phyloP scores from a whole-genome alignment of 2,113 vertebrate genomes.

The Eidolon helvum region DNA sequence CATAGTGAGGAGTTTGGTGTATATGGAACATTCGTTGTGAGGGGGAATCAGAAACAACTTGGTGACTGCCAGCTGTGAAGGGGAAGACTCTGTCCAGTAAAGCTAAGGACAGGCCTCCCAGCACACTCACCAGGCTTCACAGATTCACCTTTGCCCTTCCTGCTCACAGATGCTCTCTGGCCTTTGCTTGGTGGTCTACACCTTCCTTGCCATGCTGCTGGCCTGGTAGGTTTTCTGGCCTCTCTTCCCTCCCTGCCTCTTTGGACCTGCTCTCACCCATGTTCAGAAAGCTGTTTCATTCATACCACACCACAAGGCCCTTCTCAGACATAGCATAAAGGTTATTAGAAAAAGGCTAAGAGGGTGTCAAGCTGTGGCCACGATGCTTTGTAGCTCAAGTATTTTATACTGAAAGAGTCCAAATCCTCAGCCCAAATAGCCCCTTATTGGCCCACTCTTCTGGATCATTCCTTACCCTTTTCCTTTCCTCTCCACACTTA shows the following conservation, averaged over 20 bases:
- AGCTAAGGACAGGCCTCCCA: neutral
- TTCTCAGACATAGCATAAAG: too few relatives aligned
- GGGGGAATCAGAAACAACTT: neutral
- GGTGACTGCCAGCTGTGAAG: neutral
- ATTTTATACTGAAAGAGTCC: too few relatives aligned
- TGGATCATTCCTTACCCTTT: neutral
- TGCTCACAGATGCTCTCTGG: neutral
- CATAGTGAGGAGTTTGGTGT: neutral
- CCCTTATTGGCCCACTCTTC: neutral
- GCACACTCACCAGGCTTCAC: rapidly evolving
- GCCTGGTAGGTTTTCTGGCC: neutral
- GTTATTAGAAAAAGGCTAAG: neutral
- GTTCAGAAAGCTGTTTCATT: neutral
- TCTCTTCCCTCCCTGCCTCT: neutral
- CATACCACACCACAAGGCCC: rapidly evolving
- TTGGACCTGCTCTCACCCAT: neutral
- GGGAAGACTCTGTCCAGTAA: neutral
- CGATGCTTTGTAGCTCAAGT: neutral
- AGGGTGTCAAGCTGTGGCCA: neutral
- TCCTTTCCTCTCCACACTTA: neutral
- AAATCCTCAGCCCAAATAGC: neutral
- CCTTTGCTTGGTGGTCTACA: neutral
- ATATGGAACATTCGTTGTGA: neutral
- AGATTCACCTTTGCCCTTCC: neutral
- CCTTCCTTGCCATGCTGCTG: too few relatives aligned